Conservation (phyloP, 2,113 vertebrate genomes). For the Melanocharis versteri region DNA sequence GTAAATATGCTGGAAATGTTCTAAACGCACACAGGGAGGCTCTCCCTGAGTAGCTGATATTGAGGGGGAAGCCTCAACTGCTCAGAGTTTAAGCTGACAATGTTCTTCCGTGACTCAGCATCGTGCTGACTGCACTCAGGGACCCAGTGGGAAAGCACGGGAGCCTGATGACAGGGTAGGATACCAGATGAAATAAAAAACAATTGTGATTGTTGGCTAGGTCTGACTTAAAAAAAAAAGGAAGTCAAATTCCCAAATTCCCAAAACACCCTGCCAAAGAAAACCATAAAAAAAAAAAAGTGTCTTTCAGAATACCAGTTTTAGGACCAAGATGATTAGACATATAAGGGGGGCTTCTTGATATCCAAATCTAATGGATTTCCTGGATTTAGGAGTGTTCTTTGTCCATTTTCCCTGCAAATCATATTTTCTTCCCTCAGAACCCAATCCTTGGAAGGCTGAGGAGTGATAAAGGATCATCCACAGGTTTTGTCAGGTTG, state of each 20-base stretch:
- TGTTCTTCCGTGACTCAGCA: not conserved
- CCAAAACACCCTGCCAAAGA: not conserved
- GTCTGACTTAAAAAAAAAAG: not conserved
- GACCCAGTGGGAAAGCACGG: not conserved
- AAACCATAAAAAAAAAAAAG: not conserved
- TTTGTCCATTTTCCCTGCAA: not conserved
- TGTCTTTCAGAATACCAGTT: not conserved
- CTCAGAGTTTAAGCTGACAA: not conserved
- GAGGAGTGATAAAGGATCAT: not conserved
- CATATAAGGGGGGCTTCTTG: not conserved
- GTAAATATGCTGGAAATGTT: not conserved
- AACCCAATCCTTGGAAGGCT: not conserved
- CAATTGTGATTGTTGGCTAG: not conserved
- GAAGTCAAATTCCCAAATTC: not conserved
- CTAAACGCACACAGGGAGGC: fast-evolving
- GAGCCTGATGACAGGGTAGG: not conserved
- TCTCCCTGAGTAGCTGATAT: not conserved
- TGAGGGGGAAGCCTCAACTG: not conserved
- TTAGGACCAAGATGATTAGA: not conserved
- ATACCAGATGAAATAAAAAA: not conserved
- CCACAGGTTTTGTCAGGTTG: fast-evolving
- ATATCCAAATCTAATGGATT: fast-evolving
- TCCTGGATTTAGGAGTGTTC: fast-evolving
- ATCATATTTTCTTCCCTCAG: not conserved
- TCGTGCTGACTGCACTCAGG: not conserved